A percentile compares a stretch with the other conserved stretches of the same genome.
Evolutionary conservation across 2,797 vertebrate species (phyloP).

Genomic region (Enteromius unitaeniatus): DNA sequence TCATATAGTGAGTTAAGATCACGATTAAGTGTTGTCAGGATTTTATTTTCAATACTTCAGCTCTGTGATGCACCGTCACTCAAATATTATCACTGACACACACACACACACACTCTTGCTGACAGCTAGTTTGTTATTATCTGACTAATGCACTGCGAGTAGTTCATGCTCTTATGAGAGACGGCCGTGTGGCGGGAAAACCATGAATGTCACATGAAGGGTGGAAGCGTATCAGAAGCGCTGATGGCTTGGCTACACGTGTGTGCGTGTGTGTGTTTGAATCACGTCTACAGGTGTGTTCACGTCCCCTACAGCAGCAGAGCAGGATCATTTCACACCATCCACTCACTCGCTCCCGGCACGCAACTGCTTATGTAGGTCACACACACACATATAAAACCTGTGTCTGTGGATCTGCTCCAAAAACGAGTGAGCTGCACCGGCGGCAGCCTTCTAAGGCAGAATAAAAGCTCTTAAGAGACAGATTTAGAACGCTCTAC

Average conservation of each 20-base stretch:
- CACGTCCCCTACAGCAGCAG: not conserved
- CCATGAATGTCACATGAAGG: constrained; percentile 18
- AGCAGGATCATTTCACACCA: constrained; percentile 38
- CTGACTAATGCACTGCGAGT: not conserved
- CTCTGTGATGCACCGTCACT: constrained; percentile 7
- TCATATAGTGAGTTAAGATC: not conserved
- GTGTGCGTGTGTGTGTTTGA: not conserved
- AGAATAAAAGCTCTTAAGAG: not conserved
- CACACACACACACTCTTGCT: not conserved
- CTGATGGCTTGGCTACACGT: constrained; percentile 3
- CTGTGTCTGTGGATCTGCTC: constrained; percentile 14
- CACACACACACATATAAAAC: constrained; percentile 31
- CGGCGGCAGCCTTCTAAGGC: not conserved
- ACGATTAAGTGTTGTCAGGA: not conserved
- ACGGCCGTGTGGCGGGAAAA: not conserved
- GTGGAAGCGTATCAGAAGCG: not conserved
- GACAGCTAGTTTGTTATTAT: constrained; percentile 25
- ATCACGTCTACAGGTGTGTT: constrained; percentile 23
- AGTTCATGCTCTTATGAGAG: not conserved
- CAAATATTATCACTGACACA: constrained; percentile 26
- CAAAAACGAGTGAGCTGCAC: constrained; percentile 6
- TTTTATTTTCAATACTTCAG: not conserved
- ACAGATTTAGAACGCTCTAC: not conserved
- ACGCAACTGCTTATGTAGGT: constrained; percentile 40
- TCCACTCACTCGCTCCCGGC: constrained; percentile 5